phyloP scores from a whole-genome alignment of 2,797 vertebrate species.

The Notamacropus eugenii region DNA sequence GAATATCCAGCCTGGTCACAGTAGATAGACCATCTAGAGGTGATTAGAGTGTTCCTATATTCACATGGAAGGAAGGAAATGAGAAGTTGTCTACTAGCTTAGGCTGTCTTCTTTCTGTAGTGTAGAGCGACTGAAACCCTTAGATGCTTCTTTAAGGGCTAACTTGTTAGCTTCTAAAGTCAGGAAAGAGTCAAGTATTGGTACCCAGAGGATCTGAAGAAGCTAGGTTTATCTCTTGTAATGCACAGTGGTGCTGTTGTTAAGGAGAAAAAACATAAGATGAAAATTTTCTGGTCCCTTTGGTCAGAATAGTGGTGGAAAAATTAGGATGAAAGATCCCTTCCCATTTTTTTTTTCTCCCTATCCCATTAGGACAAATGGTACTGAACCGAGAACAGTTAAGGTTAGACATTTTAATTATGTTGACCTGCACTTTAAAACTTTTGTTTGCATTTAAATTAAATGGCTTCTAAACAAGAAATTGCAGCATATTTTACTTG shows the following conservation, averaged over 20 bases:
- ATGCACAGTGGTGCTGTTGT: conserved; percentile 69
- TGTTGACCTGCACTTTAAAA: conserved; percentile 94
- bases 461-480: conserved; percentile 93
- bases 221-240: conserved; percentile 47
- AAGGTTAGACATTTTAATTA: conserved; percentile 87
- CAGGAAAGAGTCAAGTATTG: conserved; percentile 56
- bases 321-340: conserved; percentile 66
- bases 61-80: conserved; percentile 67
- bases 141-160: conserved; percentile 34
- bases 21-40: conserved; percentile 42
- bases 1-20: conserved; percentile 13
- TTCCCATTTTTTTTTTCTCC: conserved; percentile 63
- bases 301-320: conserved; percentile 52
- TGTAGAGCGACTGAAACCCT: conserved; percentile 39
- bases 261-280: conserved; percentile 38
- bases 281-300: conserved; percentile 41
- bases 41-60: conserved; percentile 53
- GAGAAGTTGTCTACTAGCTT: neutral
- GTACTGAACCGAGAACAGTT: conserved; percentile 76
- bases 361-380: conserved; percentile 73
- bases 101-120: conserved; percentile 16
- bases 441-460: conserved; percentile 89
- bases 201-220: conserved; percentile 59
- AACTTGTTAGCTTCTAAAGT: conserved; percentile 51
- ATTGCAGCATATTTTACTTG: conserved; percentile 89